Evolutionary conservation across 2,113 vertebrate species (phyloP).

Genomic region (Dasyprocta punctata): DNA sequence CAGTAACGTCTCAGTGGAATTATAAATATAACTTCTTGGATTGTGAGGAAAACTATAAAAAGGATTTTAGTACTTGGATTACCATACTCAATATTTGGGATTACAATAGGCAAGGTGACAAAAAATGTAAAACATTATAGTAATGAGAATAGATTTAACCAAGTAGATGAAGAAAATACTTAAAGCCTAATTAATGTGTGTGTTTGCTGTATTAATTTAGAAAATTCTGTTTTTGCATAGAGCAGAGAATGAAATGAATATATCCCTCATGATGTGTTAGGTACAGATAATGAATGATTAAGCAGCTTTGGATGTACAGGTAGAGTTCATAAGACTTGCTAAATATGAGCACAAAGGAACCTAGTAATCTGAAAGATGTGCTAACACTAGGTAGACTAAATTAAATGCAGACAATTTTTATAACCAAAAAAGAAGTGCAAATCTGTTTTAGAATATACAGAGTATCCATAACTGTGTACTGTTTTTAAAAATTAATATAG

Average conservation of each 20-base stretch:
- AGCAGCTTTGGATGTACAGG: not conserved
- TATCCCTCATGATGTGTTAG: not conserved
- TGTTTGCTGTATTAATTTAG: not conserved
- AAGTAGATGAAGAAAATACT: not conserved
- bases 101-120: too few relatives aligned
- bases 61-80: too few relatives aligned
- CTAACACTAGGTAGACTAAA: not conserved
- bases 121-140: not conserved
- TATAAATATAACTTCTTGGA: too few relatives aligned
- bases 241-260: not conserved
- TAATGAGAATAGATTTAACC: not conserved
- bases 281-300: not conserved
- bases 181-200: not conserved
- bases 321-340: not conserved
- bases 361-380: not conserved
- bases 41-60: too few relatives aligned
- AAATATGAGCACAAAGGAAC: not conserved
- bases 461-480: not conserved
- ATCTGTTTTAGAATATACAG: slow-evolving; percentile 27
- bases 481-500: not conserved
- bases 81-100: too few relatives aligned
- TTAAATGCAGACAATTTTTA: not conserved
- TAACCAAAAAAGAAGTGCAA: not conserved
- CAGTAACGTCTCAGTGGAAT: too few relatives aligned
- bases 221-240: not conserved